Evolutionary conservation across 1,140 invertebrate species (phyloP), one percentile per base, ranked within the genome.

Genomic region (Eufriesea mexicana): DNA sequence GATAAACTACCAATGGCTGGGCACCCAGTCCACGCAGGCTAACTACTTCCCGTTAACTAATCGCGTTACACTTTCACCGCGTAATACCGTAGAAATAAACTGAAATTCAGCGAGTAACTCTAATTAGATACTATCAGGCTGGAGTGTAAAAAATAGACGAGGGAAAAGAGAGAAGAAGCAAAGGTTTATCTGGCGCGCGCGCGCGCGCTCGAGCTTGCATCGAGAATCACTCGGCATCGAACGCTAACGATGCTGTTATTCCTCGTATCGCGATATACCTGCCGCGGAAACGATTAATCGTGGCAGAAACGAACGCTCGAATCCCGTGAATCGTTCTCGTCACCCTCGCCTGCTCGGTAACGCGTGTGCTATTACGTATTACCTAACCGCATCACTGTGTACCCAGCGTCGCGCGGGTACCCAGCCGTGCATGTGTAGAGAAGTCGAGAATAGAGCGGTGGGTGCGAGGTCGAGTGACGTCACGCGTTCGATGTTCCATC

Each of bases 401-500:
- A 28, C 9, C 35, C 9, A 35, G 20, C 10, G 14, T 18, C 25
- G 51, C 14, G 28, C 35, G 35, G 45, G 42, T 57, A 23, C 12
- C 23, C 23, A 23, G 35, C 35, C 14, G 55, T 20, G 23, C n/a
- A n/a, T 20, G 47, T 0, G n/a, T n/a, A 9, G 28, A n/a, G 9
- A n/a, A 84, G 83, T 71, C 75, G 70, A 81, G 86, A 88, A 88
- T 88, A 88, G 83, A 88, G 83, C 83, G 74, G 83, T 78, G 80
- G 79, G 87, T 83, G 76, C 83, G 87, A 88, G 87, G 87, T 82
- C 87, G 87, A 85, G 25, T 88, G 87, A 88, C 76, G 86, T 88
- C 86, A 83, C 47, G n/a, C 75, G 77, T 87, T 87, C 82, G 85
- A 87, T 79, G 86, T 84, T 87, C 76, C 83, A 76, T 83, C 86